Evolutionary conservation across 2,888 invertebrate genomes (phyloP), one percentile per base, ranked within the genome.

Genomic region (Drosophila imparisetae): DNA sequence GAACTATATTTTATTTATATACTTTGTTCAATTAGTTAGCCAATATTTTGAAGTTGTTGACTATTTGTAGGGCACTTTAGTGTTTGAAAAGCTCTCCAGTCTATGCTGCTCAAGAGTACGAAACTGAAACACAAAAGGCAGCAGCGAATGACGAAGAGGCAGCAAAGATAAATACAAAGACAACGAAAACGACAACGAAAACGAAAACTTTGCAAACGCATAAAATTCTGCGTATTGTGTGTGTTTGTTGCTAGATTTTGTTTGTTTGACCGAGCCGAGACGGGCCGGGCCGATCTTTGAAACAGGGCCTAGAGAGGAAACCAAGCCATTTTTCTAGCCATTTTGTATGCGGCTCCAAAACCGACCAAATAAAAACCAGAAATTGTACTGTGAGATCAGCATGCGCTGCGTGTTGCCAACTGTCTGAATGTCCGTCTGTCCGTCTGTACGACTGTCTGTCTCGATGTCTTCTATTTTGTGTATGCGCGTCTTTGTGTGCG

Each of bases 181-280:
- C 58, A 49, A 38, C 58, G 64, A 63, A 50, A 65, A 50, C 60
- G 58, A 64, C 70, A 73, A 78, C 73, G 69, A 83, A 79, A 86
- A 71, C 72, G 74, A 84, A 83, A 86, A 80, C 86, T 86, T 84
- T 84, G 81, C 84, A 86, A 84, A 78, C 86, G 86, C 86, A 84
- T 84, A 86, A 85, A 84, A 85, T 84, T 85, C 87, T 85, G 85
- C 85, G 80, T 84, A 76, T 66, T 63, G 66, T 34, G 53, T 48
- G 61, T 36, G 57, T 42, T 59, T 52, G 58, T 40, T 61, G 60
- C 24, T 60, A 29, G 49, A 49, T 24, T 45, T 72, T 70, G 53
- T 64, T 61, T 81, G 82, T 85, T 85, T 82, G 83, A 50, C 72
- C 66, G 85, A 72, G 45, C 18, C 38, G 18, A 18, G 36, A 6